Conservation (phyloP, 2,797 vertebrate genomes). For the Xiphorhynchus erythropygius region DNA sequence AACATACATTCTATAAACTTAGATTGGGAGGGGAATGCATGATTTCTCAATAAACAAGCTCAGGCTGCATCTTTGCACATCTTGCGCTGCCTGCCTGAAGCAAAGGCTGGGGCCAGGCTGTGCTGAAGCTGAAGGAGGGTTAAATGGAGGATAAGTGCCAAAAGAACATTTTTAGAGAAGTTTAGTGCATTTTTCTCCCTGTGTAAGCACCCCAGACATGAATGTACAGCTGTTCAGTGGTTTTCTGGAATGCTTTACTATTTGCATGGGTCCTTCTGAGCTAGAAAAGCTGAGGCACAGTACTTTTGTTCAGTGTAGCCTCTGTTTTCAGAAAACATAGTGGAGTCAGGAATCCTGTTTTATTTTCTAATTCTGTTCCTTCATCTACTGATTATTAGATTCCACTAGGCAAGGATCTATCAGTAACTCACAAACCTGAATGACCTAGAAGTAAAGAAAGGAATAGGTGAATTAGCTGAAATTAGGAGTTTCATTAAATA, state of each 20-base stretch:
- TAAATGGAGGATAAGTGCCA: conserved; percentile 6
- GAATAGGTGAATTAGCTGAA: not conserved
- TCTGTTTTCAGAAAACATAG: not conserved
- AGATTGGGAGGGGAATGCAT: not conserved
- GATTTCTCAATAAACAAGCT: not conserved
- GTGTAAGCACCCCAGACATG: not conserved
- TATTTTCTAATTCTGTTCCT: not conserved
- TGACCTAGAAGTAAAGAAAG: not conserved
- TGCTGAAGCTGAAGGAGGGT: not conserved
- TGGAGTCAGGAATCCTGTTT: not conserved
- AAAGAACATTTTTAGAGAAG: not conserved
- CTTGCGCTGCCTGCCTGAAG: not conserved
- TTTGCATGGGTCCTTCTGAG: not conserved
- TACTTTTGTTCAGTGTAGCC: not conserved
- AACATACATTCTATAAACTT: not conserved
- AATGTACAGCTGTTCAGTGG: conserved; percentile 39
- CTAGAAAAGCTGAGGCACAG: not conserved
- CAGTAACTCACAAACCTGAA: not conserved
- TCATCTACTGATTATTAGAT: not conserved
- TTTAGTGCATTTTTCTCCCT: conserved; percentile 21
- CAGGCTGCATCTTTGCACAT: not conserved
- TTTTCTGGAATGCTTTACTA: conserved; percentile 48
- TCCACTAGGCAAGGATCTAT: not conserved
- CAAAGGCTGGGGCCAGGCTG: not conserved
- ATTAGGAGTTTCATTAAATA: not conserved